Percentiles rank a stretch among this genome's conserved stretches.
These are phyloP conservation scores for Drosophila subquinaria DNA, from an alignment of 2,888 invertebrate genomes.

Conservation along the genomic window DNA sequence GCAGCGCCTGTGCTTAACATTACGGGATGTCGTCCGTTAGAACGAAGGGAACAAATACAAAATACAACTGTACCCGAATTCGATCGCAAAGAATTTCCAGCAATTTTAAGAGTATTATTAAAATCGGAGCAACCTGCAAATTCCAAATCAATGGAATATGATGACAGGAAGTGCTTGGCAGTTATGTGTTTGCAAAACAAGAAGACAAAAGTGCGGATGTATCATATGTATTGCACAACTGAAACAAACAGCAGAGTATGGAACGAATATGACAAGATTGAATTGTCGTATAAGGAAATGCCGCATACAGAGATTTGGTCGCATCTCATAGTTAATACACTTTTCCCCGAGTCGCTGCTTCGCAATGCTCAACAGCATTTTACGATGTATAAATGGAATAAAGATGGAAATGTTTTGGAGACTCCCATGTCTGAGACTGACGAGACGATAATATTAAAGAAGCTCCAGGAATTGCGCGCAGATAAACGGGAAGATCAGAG, in stretches of 20 bases:
- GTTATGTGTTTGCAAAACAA: conserved; percentile 23
- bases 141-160: background rate
- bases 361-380: conserved; percentile 26
- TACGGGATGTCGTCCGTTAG: too few relatives aligned
- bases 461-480: conserved; percentile 1
- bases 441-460: background rate
- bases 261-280: conserved; percentile 1
- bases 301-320: background rate
- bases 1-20: too few relatives aligned
- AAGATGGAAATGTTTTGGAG: conserved; percentile 39
- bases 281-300: conserved; percentile 22
- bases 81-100: background rate
- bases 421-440: conserved; percentile 14
- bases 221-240: conserved; percentile 37
- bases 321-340: background rate
- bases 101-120: conserved; percentile 19
- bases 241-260: background rate
- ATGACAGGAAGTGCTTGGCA: conserved; percentile 9
- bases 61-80: background rate
- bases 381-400: conserved; percentile 39
- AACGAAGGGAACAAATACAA: background rate
- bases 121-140: background rate
- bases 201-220: conserved; percentile 6
- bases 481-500: conserved; percentile 9
- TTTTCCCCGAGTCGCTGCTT: conserved; percentile 23